Evolutionary conservation across 2,113 vertebrate genomes (phyloP), one percentile per base, ranked within the genome.

Genomic region (Cephalopterus ornatus): DNA sequence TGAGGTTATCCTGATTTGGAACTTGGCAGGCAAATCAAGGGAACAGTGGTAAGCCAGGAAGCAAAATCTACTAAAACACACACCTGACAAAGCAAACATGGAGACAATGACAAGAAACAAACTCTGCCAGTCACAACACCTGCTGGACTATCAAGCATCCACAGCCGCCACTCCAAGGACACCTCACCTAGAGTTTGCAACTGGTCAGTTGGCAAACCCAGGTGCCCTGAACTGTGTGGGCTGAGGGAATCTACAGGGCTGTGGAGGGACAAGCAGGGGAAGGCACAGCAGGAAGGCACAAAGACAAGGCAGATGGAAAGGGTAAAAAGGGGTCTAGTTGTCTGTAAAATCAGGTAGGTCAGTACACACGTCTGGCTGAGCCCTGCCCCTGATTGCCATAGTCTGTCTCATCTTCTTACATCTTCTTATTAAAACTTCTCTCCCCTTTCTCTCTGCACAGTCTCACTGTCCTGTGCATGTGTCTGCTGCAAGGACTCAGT

Each of bases 311-410:
- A 58, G 46, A 62, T 8, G n/a, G 35, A 71, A 56, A 84, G 8
- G 6, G 9, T 33, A 47, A 15, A 62, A 33, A 56, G 30, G 11
- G 2, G 4, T 67, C 28, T 24, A 35, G 9, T 2, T 8, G 0
- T 6, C 1, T 19, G 15, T 20, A 61, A 55, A 74, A 58, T 2
- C 27, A 13, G 9, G 30, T 19, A 4, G 0, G 46, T 32, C 9
- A 35, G 8, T 39, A 61, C 11, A 26, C 11, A 41, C 11, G 3
- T 18, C 13, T 39, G 41, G 9, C 63, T 75, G 49, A 88, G 44
- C 27, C 32, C n/a, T 44, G 5, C 0, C 0, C 21, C 41, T 33
- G 30, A 56, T 28, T 1, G 2, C 20, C 5, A 12, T 3, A 33
- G 14, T 28, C 39, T 39, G 18, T 44, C 33, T 33, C 24, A 13